Evolutionary conservation across 2,888 invertebrate species (phyloP), one percentile per base, ranked within the genome.

Genomic region (Drosophila engyochracea): DNA sequence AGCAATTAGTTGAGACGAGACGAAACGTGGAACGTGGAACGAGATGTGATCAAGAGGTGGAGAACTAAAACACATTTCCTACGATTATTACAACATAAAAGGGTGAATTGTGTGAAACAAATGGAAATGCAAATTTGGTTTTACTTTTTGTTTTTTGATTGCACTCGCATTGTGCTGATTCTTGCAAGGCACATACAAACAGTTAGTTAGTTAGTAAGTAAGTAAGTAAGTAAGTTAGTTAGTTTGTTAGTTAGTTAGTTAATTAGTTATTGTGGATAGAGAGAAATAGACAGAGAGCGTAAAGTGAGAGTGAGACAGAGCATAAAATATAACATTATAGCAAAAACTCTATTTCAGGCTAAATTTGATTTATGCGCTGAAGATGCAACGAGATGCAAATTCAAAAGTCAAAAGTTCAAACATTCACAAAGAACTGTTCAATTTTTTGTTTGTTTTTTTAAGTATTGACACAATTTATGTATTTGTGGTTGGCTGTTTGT

Each of bases 341-440:
- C 87, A 87, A 87, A 82, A 86, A 82, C 69, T 89, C 82, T 89
- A 81, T 67, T 75, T 84, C 78, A 89, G 85, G 87, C 89, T 89
- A 81, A 58, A 59, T 71, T 79, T 81, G 53, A 67, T 51, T 71
- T 74, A 72, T 75, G 81, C 78, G 59, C 74, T 69, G 81, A 81
- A 70, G 73, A 87, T 87, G 89, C 88, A 85, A 85, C 88, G 89
- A 87, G 85, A 89, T 86, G 85, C 85, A 86, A 81, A 57, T 81
- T 72, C 66, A 79, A 88, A 79, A 76, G 65, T 85, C 74, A 57
- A 57, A 57, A 39, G 69, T 74, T 81, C 75, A 88, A 85, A 88
- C 77, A 85, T 89, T 83, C 70, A 71, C 74, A 89, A 78, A 73
- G 74, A 77, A 79, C 64, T 76, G 52, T 61, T 73, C 57, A 60